Evolutionary conservation across 2,113 vertebrate genomes (phyloP), one percentile per base, ranked within the genome.

Genomic region (Beaufortia kweichowensis): DNA sequence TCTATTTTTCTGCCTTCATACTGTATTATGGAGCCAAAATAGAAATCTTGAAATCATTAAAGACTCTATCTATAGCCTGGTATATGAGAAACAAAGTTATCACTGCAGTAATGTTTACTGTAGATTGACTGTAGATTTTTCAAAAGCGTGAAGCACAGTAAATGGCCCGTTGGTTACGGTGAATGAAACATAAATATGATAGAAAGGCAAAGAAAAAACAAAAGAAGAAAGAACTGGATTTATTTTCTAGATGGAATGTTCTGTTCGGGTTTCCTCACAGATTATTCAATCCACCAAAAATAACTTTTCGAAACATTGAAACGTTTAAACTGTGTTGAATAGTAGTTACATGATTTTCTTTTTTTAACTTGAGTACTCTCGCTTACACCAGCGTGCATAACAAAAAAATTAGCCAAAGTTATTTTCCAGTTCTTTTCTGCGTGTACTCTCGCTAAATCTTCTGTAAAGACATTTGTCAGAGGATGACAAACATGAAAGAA

Each of bases 381-480:
- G 23, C 39, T 26, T 57, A 41, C 4, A 4, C 31, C 4, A 2
- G 14, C 21, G 2, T 41, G 41, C n/a, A n/a, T 71, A 41, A 12
- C 4, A 17, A n/a, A n/a, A n/a, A n/a, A n/a, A n/a, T n/a, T n/a
- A n/a, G 39, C 41, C 59, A 15, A 26, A 24, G 24, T 72, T 61
- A 23, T 24, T 23, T 60, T 43, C 39, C 11, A 57, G 15, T 60
- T 69, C 23, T 19, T 48, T 59, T 79, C 10, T 23, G 4, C 6
- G 48, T 62, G 28, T 17, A 12, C n/a, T 23, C 17, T 46, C 19
- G 23, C 53, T n/a, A 71, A 71, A 71, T 71, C 33, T 12, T 41
- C 62, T 76, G 48, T 57, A 9, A 56, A 57, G 50, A 33, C 64
- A 60, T 67, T 77, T 77, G 75, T 77, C 41, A 67, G 46, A 67